Evolutionary conservation across 2,888 invertebrate genomes (phyloP).

Genomic region (Prenolepis imparis): DNA sequence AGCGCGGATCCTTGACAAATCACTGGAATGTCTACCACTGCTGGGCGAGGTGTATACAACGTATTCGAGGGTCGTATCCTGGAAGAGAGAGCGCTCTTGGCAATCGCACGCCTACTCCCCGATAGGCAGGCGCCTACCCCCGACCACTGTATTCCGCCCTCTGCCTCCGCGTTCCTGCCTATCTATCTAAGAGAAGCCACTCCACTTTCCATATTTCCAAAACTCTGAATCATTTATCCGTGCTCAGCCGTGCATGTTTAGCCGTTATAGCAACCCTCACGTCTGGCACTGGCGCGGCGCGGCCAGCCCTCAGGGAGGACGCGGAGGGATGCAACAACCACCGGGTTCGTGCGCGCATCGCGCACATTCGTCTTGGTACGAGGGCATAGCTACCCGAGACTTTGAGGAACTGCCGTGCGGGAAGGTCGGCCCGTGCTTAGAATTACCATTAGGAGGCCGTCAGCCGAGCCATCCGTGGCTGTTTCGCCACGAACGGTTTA

Average conservation of each 20-base stretch:
- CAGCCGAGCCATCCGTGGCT: conserved; percentile 56
- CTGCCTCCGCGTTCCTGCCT: conserved; percentile 44
- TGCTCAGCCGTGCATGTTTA: conserved; percentile 81
- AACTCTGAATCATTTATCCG: conserved; percentile 84
- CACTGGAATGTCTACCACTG: conserved; percentile 60
- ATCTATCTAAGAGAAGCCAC: conserved; percentile 69
- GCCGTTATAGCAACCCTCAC: conserved; percentile 60
- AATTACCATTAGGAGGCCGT: conserved; percentile 72
- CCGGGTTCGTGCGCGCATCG: conserved; percentile 68
- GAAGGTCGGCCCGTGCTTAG: conserved; percentile 68
- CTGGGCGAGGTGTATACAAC: conserved; percentile 52
- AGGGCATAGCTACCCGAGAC: conserved; percentile 61
- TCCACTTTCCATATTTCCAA: conserved; percentile 83
- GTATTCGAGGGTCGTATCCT: conserved; percentile 68
- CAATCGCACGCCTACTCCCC: conserved; percentile 71
- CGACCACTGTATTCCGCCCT: conserved; percentile 50
- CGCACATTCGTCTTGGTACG: conserved; percentile 71
- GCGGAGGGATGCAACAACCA: conserved; percentile 76
- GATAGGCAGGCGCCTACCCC: conserved; percentile 59
- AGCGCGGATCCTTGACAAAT: conserved; percentile 55
- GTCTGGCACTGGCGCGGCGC: conserved; percentile 51
- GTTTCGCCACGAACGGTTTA: conserved; percentile 72
- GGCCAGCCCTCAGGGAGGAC: conserved; percentile 70
- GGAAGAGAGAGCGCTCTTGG: conserved; percentile 71
- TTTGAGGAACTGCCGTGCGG: conserved; percentile 71